Base-by-base conservation (phyloP, 2,113 vertebrate species). In the Ophthalmolycus amberensis region DNA sequence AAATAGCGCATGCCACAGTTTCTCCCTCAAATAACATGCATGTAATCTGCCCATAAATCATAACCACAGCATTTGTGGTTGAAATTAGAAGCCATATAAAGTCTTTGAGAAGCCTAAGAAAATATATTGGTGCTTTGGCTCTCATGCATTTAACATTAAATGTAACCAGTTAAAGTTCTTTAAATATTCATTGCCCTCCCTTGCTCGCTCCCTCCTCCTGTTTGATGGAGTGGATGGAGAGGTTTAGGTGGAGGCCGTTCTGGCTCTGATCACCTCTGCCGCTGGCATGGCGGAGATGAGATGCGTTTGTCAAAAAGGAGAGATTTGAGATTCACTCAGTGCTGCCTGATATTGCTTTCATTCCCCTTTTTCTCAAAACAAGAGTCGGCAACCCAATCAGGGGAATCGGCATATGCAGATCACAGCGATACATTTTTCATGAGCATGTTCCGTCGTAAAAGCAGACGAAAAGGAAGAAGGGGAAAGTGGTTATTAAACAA, bases 341-440 rank as follows among this genome's bases (percentile, higher is more conserved):
- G 70, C 72, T 71, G 78, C 72, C 67, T 60, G 75, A 75, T 87
- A 86, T 87, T 88, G 80, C 85, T 80, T 89, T 89, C 86, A 89
- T 84, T 88, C 78, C 73, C 14, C 83, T 88, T 77, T 73, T 73
- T 73, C 69, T 79, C 81, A 71, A 85, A 91, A 89, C 88, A 90
- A 80, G 83, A 88, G 84, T 81, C 65, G 56, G 84, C 82, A 90
- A 87, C 71, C 79, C 88, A 92, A 93, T 93, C 90, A 83, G 67
- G 90, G 89, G 88, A 91, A 93, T 93, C 71, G 27, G 88, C 91
- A 93, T 93, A 94, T 93, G 93, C 90, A 95, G 92, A 95, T 94
- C 76, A 69, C 42, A 3, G 75, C 58, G 64, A 92, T 94, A 87
- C 32, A 95, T 95, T 88, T 94, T 95, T 93, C 89, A 95, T 94